A percentile compares a stretch with the other conserved stretches of the same genome.
Evolutionary conservation across 2,888 invertebrate genomes (phyloP).

Genomic region (Drosophila subsilvestris): DNA sequence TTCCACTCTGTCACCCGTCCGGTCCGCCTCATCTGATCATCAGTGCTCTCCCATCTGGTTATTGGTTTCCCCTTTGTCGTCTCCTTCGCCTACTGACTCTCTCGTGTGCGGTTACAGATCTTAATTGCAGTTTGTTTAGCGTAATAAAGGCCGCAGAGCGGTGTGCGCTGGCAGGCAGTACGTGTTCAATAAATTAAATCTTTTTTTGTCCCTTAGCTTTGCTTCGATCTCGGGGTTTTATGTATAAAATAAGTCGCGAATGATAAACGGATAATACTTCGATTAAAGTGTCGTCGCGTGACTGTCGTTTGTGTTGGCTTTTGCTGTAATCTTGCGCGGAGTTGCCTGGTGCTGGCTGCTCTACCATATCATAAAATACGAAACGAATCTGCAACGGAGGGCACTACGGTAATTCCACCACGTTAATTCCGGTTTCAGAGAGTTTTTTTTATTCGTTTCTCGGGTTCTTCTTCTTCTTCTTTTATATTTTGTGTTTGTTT

Average conservation of each 20-base stretch:
- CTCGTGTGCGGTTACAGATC: not conserved
- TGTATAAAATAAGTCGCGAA: slow-evolving; percentile 55
- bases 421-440: slow-evolving; percentile 30
- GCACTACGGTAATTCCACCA: not conserved
- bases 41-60: no score
- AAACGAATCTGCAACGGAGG: slow-evolving; percentile 13
- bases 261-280: slow-evolving; percentile 47
- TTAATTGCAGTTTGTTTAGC: slow-evolving; percentile 17
- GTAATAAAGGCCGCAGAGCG: slow-evolving; percentile 6
- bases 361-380: slow-evolving; percentile 6
- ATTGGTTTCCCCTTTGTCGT: not conserved
- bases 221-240: slow-evolving; percentile 4
- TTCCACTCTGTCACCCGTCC: not conserved
- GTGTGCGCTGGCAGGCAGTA: not conserved
- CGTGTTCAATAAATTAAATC: slow-evolving; percentile 20
- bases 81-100: not conserved
- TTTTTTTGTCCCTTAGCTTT: slow-evolving; percentile 10
- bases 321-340: slow-evolving; percentile 3
- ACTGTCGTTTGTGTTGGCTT: slow-evolving; percentile 1
- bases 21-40: not conserved
- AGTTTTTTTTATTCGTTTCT: no score
- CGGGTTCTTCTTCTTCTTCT: no score
- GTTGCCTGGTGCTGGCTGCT: slow-evolving; percentile 9
- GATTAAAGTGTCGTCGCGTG: slow-evolving; percentile 36
- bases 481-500: no score